Percentiles rank a stretch among this genome's conserved stretches.
Evolutionary conservation across 2,888 invertebrate species (phyloP).

Genomic region (Gerris lacustris): DNA sequence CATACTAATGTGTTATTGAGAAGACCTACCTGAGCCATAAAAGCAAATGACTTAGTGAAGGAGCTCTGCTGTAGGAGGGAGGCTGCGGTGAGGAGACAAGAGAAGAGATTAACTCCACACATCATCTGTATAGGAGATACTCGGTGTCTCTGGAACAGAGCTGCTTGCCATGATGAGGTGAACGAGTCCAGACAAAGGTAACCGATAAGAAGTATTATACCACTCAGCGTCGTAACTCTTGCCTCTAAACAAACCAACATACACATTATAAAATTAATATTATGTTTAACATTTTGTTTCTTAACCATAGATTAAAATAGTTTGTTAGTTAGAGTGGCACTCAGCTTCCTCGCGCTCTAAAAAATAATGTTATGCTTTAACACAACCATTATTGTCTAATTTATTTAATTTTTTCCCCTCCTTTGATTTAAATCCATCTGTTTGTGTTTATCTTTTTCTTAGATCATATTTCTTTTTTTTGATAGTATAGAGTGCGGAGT

Average conservation of each 20-base stretch:
- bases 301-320: not conserved
- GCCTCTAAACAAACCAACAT: constrained; percentile 37
- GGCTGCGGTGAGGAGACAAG: constrained; percentile 73
- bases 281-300: not conserved
- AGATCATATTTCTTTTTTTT: no score
- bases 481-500: no score
- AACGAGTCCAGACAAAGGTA: constrained; percentile 96
- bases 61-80: constrained; percentile 76
- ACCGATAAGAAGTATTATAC: constrained; percentile 67
- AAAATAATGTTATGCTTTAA: no score
- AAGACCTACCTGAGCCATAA: constrained; percentile 52
- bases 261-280: not conserved
- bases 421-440: no score
- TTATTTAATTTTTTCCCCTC: no score
- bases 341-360: no score
- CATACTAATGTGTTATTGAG: no score
- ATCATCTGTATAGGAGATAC: constrained; percentile 84
- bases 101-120: constrained; percentile 91
- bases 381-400: no score
- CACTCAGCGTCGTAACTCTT: constrained; percentile 65
- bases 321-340: no score
- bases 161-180: constrained; percentile 96
- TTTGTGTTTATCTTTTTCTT: no score
- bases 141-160: constrained; percentile 65
- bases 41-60: constrained; percentile 56